Conservation (phyloP, 2,113 vertebrate genomes). For the Passerina amoena region DNA sequence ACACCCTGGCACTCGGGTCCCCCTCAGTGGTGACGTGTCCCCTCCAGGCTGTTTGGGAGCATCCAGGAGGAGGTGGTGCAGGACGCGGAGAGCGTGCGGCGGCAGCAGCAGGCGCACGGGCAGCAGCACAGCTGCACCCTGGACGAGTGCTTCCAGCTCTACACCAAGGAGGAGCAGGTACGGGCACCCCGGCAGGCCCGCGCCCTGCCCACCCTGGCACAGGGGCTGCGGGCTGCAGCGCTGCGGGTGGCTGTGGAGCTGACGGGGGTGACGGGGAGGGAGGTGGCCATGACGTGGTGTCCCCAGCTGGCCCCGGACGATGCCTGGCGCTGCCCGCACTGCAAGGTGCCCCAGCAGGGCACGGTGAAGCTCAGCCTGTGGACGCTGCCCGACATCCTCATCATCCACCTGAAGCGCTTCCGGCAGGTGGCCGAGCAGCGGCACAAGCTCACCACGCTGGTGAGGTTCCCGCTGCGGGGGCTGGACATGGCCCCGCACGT, state of each 20-base stretch:
- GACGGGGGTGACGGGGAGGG: too few species aligned
- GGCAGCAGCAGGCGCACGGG: conserved; percentile 87
- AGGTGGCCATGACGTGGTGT: neutral
- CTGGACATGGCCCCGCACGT: conserved; percentile 94
- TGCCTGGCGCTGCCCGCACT: conserved; percentile 95
- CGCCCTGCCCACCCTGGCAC: neutral
- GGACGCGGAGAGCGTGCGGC: conserved; percentile 84
- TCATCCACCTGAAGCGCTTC: conserved; percentile 96
- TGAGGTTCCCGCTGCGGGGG: conserved; percentile 85
- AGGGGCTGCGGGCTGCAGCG: fast-evolving
- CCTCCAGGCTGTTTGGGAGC: conserved; percentile 86
- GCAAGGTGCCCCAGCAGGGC: conserved; percentile 92
- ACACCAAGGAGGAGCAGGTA: conserved; percentile 99
- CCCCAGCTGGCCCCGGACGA: conserved; percentile 91
- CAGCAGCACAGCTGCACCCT: conserved; percentile 91
- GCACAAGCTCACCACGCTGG: conserved; percentile 94
- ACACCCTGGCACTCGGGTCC: neutral
- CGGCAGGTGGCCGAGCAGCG: conserved; percentile 89
- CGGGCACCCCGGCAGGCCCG: fast-evolving
- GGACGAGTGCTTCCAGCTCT: conserved; percentile 95
- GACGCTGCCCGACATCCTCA: conserved; percentile 95
- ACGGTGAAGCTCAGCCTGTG: conserved; percentile 95
- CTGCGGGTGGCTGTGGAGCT: neutral
- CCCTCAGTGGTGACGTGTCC: neutral
- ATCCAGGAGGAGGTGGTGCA: conserved; percentile 90